These are phyloP conservation scores for Phenganax stokvisi DNA, from an alignment of 92 coral and sea anemone genomes.

Conservation along the genomic window DNA sequence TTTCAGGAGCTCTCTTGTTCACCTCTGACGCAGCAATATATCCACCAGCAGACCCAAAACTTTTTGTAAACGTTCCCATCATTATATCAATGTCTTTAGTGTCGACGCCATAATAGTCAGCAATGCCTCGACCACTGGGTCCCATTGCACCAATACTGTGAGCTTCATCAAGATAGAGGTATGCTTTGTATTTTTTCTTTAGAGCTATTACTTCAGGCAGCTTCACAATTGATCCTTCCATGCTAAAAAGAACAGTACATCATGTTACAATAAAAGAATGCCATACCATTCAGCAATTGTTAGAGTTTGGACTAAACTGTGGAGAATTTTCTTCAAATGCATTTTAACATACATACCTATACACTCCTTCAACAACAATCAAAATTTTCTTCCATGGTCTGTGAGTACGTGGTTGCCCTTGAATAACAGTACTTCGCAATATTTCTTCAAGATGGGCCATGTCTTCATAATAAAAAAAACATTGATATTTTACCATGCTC, in stretches of 20 bases:
- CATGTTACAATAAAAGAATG: background rate
- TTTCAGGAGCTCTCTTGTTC: background rate
- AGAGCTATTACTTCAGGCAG: conserved; percentile 89
- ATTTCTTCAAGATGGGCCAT: conserved; percentile 84
- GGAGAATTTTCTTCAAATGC: too few relatives aligned
- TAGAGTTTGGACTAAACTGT: background rate
- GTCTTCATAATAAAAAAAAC: conserved; percentile 44
- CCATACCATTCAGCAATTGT: background rate
- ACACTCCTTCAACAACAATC: conserved; percentile 93
- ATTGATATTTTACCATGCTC: too few relatives aligned
- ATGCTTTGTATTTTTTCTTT: conserved; percentile 94
- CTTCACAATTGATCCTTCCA: conserved; percentile 96
- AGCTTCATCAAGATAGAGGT: conserved; percentile 91
- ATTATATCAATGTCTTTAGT: conserved; percentile 86
- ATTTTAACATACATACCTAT: conserved; percentile 55
- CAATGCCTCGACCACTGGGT: conserved; percentile 82
- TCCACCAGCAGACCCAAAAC: conserved; percentile 97
- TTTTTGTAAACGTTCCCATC: conserved; percentile 99
- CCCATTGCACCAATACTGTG: conserved; percentile 99
- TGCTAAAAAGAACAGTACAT: conserved; percentile 43
- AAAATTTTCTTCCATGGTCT: conserved; percentile 93
- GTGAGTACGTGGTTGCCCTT: conserved; percentile 99
- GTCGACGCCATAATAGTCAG: conserved; percentile 82
- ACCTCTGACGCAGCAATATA: conserved; percentile 92
- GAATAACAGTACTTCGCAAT: conserved; percentile 73